These are phyloP conservation scores for Spermophilus dauricus DNA, from an alignment of 2,113 vertebrate genomes.

Conservation along the genomic window DNA sequence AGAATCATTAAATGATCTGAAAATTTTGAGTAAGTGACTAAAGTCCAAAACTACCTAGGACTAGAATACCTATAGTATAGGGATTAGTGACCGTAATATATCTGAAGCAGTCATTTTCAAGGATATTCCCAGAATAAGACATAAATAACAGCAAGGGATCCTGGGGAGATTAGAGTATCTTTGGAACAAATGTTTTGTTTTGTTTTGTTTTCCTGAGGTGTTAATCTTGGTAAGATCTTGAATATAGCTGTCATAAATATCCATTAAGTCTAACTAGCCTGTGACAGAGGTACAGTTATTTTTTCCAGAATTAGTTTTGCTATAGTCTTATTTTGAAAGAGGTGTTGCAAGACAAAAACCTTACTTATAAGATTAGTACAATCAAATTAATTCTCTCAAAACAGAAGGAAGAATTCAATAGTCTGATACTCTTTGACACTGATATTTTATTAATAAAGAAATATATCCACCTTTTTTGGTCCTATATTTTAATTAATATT, in stretches of 20 bases:
- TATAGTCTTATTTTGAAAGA: not conserved
- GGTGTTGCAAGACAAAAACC: not conserved
- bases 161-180: not conserved
- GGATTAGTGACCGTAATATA: not conserved
- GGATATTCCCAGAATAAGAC: not conserved
- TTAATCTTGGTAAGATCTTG: not conserved
- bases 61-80: not conserved
- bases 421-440: not conserved
- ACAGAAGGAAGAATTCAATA: not conserved
- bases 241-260: not conserved
- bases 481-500: not conserved
- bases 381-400: not conserved
- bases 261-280: not conserved
- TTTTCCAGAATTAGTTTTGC: not conserved
- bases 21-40: not conserved
- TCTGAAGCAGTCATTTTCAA: not conserved
- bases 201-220: not conserved
- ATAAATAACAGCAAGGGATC: not conserved
- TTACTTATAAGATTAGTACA: not conserved
- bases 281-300: not conserved
- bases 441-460: not conserved
- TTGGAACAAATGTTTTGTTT: not conserved
- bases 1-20: not conserved
- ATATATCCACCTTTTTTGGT: not conserved
- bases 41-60: not conserved